A percentile compares a stretch with the other conserved stretches of the same genome.
phyloP scores from a whole-genome alignment of 1,140 invertebrate genomes.

The Zophobas morio region DNA sequence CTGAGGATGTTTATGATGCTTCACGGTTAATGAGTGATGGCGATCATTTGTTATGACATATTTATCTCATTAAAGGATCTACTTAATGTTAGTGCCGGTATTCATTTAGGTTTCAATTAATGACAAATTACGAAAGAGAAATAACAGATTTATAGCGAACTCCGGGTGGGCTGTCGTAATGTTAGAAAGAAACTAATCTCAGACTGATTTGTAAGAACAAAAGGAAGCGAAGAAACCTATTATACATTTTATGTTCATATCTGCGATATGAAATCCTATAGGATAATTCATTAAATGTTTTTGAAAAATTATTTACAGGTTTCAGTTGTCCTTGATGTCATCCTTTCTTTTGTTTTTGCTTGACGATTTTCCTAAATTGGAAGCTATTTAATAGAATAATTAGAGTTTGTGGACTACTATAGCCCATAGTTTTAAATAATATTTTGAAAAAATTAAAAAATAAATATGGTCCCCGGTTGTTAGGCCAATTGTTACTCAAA shows the following conservation, averaged over 20 bases:
- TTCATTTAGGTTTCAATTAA: conserved; percentile 22
- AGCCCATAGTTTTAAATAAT: too few relatives aligned
- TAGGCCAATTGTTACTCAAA: background rate
- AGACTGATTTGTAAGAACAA: conserved; percentile 5
- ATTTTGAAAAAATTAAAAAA: too few relatives aligned
- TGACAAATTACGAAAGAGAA: conserved; percentile 14
- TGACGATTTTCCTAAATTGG: too few relatives aligned
- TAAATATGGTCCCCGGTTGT: too few relatives aligned
- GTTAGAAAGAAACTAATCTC: background rate
- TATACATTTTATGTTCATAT: too few relatives aligned
- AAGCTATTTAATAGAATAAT: too few relatives aligned
- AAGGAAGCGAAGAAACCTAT: background rate
- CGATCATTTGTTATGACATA: background rate
- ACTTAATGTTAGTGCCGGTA: background rate
- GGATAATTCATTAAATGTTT: background rate
- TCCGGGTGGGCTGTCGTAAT: background rate
- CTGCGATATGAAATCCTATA: background rate
- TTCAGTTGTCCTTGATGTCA: too few relatives aligned
- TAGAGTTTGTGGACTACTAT: too few relatives aligned
- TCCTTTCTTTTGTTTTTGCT: too few relatives aligned
- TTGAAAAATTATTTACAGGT: too few relatives aligned
- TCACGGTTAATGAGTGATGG: background rate
- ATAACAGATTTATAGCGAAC: conserved; percentile 18
- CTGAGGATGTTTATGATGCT: background rate
- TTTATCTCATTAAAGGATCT: conserved; percentile 30